Evolutionary conservation across 2,888 invertebrate genomes (phyloP).

Genomic region (Alviniconcha strummeri): DNA sequence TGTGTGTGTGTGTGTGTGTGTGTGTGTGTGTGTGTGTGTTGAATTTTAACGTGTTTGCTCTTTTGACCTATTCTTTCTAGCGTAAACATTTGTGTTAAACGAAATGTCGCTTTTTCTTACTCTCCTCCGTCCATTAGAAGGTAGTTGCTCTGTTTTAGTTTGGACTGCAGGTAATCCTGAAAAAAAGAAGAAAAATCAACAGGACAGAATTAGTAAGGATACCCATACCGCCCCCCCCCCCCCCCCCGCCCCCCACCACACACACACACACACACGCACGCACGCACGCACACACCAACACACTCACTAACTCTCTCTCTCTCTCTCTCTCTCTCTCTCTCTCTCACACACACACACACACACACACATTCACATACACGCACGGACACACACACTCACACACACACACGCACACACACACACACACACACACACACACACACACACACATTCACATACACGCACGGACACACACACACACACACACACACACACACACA

Average conservation of each 20-base stretch:
- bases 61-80: too few species aligned
- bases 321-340: background rate
- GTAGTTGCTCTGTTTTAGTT: constrained; percentile 31
- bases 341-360: constrained; percentile 2
- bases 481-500: too few species aligned
- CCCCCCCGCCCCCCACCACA: background rate
- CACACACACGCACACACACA: too few species aligned
- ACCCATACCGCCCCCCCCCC: too few species aligned
- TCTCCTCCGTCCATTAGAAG: constrained; percentile 21
- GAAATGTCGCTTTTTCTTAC: constrained; percentile 6
- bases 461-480: background rate
- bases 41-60: too few species aligned
- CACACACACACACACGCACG: background rate
- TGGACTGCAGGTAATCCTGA: constrained; percentile 43
- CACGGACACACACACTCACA: background rate
- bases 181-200: constrained; percentile 14
- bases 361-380: background rate
- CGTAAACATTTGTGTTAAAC: too few species aligned
- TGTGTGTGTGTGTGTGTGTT: too few species aligned
- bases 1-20: too few species aligned
- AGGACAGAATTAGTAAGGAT: background rate
- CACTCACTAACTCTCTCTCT: background rate
- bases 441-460: background rate
- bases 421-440: too few species aligned
- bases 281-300: background rate